Conservation (phyloP, 2,113 vertebrate genomes). For the Carassius auratus region DNA sequence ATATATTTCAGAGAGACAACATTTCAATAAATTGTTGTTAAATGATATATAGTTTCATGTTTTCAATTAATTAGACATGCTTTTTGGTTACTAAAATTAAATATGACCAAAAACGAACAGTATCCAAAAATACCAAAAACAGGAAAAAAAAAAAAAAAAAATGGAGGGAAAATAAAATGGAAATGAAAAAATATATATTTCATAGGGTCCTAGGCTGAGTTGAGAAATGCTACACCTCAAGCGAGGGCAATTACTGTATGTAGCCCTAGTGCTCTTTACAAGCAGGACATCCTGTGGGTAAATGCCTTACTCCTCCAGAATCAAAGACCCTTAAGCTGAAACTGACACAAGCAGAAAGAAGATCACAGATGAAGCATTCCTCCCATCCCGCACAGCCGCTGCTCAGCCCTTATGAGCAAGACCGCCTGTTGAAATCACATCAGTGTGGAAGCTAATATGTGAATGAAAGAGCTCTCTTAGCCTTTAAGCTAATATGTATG, state of each 20-base stretch:
- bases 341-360: neutral
- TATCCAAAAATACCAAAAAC: neutral
- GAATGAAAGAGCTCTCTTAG: neutral
- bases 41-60: neutral
- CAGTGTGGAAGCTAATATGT: neutral
- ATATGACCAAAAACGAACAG: neutral
- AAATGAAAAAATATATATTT: neutral
- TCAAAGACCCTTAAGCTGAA: neutral
- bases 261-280: neutral
- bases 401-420: neutral
- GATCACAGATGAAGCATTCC: neutral
- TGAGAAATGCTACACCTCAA: neutral
- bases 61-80: neutral
- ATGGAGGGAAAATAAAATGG: neutral
- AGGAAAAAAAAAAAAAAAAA: too few relatives aligned
- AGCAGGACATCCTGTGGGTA: conserved; percentile 2
- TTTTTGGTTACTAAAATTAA: neutral
- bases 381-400: neutral
- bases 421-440: neutral
- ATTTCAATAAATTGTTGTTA: neutral
- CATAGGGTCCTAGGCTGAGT: neutral
- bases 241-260: neutral
- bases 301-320: neutral
- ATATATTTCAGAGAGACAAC: neutral
- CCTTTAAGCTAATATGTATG: conserved; percentile 16